phyloP scores from a whole-genome alignment of 2,797 vertebrate genomes.

The Enteromius viviparus region DNA sequence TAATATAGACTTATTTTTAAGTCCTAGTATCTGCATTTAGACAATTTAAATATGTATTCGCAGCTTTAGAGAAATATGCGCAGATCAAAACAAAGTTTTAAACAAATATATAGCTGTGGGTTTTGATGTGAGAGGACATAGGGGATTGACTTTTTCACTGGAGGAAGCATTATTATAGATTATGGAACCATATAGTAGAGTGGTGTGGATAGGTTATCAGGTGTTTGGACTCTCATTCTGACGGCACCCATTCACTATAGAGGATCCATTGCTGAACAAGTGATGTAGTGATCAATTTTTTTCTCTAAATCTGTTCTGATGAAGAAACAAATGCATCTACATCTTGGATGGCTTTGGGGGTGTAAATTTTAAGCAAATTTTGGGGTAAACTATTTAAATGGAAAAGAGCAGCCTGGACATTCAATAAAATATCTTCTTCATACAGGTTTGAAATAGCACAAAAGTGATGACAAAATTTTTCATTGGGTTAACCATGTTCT shows the following conservation, averaged over 20 bases:
- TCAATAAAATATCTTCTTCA: too few species aligned
- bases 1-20: neutral
- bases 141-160: neutral
- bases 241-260: neutral
- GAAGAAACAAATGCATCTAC: too few species aligned
- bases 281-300: neutral
- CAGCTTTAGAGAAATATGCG: neutral
- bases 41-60: neutral
- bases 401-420: too few species aligned
- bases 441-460: too few species aligned
- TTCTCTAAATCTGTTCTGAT: neutral
- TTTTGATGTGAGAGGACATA: neutral
- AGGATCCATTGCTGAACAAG: neutral
- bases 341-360: neutral
- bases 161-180: neutral
- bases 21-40: neutral
- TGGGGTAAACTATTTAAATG: neutral
- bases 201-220: neutral
- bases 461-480: too few species aligned
- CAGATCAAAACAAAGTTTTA: neutral
- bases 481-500: too few species aligned
- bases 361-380: neutral
- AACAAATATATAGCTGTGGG: neutral
- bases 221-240: neutral
- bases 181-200: neutral